Conservation (phyloP, 2,113 vertebrate species). For the Reinhardtius hippoglossoides region DNA sequence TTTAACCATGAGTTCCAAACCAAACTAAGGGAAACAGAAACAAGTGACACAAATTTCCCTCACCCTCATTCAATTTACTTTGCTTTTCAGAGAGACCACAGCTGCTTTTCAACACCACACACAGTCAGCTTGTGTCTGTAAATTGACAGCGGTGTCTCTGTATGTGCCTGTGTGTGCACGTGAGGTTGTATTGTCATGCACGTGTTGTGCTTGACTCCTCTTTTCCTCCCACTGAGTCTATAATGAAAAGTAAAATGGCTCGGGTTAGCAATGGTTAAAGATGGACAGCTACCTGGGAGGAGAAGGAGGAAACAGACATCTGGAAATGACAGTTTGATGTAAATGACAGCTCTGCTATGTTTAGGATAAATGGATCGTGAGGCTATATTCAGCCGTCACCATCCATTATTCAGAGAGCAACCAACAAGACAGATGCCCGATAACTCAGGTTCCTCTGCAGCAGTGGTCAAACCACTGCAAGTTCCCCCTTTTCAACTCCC, state of each 20-base stretch:
- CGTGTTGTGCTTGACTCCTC: constrained; percentile 33
- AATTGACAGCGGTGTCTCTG: constrained; percentile 13
- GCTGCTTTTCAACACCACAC: constrained; percentile 14
- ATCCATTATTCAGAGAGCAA: constrained; percentile 72
- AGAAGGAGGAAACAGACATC: constrained; percentile 34
- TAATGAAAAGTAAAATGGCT: constrained; percentile 71
- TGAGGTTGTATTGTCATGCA: constrained; percentile 15
- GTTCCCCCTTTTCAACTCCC: constrained; percentile 26
- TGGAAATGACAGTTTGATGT: constrained; percentile 65
- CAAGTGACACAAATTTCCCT: constrained; percentile 16
- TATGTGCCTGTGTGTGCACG: constrained; percentile 3
- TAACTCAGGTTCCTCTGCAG: constrained; percentile 42
- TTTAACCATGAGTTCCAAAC: not conserved
- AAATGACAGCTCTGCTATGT: constrained; percentile 73
- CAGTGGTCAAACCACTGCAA: not conserved
- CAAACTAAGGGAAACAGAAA: constrained; percentile 12
- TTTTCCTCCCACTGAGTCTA: constrained; percentile 52
- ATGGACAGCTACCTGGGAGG: constrained; percentile 54
- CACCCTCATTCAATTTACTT: constrained; percentile 19
- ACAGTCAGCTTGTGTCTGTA: constrained; percentile 21
- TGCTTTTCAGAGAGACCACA: constrained; percentile 6
- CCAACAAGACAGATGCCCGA: constrained; percentile 60
- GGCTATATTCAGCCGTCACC: constrained; percentile 65
- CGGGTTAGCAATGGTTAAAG: constrained; percentile 69
- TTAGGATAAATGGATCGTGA: constrained; percentile 70